Evolutionary conservation across 1,140 invertebrate species (phyloP), one percentile per base, ranked within the genome.

Genomic region (Atta texana): DNA sequence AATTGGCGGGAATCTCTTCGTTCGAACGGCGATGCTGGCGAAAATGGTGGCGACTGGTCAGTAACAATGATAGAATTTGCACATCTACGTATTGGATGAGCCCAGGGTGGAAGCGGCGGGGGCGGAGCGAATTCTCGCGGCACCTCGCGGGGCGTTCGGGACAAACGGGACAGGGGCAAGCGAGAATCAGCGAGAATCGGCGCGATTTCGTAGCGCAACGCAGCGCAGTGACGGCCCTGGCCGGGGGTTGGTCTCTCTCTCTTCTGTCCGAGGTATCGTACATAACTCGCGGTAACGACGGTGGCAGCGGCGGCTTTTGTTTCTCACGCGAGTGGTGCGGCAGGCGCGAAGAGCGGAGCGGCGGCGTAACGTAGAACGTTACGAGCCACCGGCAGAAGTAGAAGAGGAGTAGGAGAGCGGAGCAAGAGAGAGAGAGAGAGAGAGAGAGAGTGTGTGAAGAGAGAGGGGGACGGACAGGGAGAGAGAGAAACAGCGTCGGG

Each of bases 401-500:
- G 49, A 82, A 68, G 87, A 86, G 66, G 76, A 68, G 86, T 53
- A 69, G 55, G 55, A 57, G 55, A 77, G 69, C n/a, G 53, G 75
- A 66, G 49, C 21, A 71, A 34, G 18, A 66, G 55, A 39, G 24
- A 28, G 57, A 28, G 34, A 18, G 7, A 44, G 6, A 34, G 24
- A 66, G 55, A 28, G 31, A 28, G 57, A 28, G 14, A 24, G 21
- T 68, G 51, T 7, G 7, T 28, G 59, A 39, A 7, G 44, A 68
- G 49, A 24, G 24, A 49, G 10, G 18, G n/a, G 6, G 24, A 49
- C n/a, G 24, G 76, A 44, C 6, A 61, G 72, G 14, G 63, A 78
- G 53, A 66, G 61, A 66, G 61, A 76, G 68, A 16, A 31, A 28
- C 53, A 59, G 77, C 77, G 78, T 84, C 18, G 66, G 66, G 66